Evolutionary conservation across 2,113 vertebrate species (phyloP), one percentile per base, ranked within the genome.

Genomic region (Zeus faber): DNA sequence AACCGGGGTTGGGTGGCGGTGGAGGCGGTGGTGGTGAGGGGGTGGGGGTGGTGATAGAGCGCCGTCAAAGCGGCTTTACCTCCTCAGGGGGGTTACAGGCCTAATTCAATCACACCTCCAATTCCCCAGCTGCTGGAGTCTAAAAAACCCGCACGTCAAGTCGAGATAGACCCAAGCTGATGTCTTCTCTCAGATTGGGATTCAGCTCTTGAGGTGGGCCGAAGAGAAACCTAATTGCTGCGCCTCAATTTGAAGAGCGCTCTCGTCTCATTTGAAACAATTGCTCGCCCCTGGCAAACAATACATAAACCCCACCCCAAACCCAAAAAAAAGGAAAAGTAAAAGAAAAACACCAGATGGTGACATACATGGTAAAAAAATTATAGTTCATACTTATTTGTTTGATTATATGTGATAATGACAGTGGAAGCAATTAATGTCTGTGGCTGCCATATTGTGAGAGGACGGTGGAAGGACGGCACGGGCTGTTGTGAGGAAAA

Each of bases 391-490:
- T 85, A 83, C 83, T 85, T 85, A 84, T 82, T 33, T 82, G 81
- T 85, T 85, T 84, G 83, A 85, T 85, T 87, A 84, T 77, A 83
- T 80, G 85, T 85, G 83, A 85, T 87, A 85, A 87, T 85, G 78
- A 80, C 74, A 80, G 75, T 53, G 71, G 75, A 73, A 72, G 85
- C 81, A 87, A 87, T 87, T 85, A 85, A 72, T 70, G 77, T 80
- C 62, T 79, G 77, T 3, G 49, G 75, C 74, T 65, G 80, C 79
- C 81, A 84, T 87, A 81, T 85, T 87, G 81, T 65, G 76, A 81
- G 78, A 85, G 81, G 83, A 87, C 80, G 67, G 65, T 66, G 69
- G 80, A 87, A 83, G 85, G 85, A 82, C 78, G 23, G 74, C 65
- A 49, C 18, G 21, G 65, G 62, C 70, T 22, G 6, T 77, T 66